A percentile compares a stretch with the other conserved stretches of the same genome.
These are phyloP conservation scores for Dinomys branickii DNA, from an alignment of 2,113 vertebrate genomes.

Conservation along the genomic window DNA sequence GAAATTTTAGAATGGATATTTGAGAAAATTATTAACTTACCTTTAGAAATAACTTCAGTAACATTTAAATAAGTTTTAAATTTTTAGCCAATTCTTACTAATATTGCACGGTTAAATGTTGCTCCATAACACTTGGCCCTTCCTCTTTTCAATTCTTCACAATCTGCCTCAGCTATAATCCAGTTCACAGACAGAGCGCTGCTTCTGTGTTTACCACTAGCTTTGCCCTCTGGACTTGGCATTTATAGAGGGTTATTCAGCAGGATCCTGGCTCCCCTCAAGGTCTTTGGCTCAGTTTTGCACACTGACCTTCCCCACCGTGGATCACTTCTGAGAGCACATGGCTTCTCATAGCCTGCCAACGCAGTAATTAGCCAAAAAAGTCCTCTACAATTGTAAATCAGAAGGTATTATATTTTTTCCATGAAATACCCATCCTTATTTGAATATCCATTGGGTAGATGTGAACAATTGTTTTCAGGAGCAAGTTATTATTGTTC, in stretches of 20 bases:
- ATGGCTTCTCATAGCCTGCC: neutral
- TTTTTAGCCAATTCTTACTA: neutral
- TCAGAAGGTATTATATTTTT: neutral
- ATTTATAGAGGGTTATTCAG: neutral
- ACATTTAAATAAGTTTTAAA: neutral
- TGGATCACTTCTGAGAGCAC: constrained; percentile 32
- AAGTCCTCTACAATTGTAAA: neutral
- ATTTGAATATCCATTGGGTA: neutral
- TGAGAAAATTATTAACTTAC: neutral
- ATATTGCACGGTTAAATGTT: neutral
- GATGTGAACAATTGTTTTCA: neutral
- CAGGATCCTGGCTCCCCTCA: neutral
- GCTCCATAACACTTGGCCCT: neutral
- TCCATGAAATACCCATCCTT: neutral
- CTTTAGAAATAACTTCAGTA: neutral
- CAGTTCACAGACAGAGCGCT: neutral
- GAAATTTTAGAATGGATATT: neutral
- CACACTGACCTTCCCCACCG: constrained; percentile 6
- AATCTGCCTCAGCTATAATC: neutral
- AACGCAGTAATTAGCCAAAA: neutral
- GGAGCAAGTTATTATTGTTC: neutral
- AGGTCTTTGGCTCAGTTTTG: constrained; percentile 22
- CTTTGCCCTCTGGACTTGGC: neutral
- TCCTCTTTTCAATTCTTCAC: neutral
- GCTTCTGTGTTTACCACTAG: neutral